phyloP scores from a whole-genome alignment of 2,888 invertebrate genomes.

The Acrocyrtus sp. region DNA sequence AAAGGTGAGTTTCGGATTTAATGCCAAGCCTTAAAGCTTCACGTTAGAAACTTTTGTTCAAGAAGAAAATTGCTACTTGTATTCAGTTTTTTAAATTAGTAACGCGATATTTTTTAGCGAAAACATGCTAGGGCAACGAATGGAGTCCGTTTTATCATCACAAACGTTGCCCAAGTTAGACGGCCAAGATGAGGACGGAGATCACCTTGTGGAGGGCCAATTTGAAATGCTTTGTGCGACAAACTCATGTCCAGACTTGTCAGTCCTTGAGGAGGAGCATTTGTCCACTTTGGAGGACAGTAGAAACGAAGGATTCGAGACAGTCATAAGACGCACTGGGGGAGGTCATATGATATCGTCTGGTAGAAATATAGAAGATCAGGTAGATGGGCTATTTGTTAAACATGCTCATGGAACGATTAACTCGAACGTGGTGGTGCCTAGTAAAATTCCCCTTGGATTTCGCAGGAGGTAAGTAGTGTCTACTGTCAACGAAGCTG shows the following conservation, averaged over 20 bases:
- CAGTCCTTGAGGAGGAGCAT: conserved; percentile 54
- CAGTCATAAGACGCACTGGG: conserved; percentile 17
- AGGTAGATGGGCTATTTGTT: conserved; percentile 55
- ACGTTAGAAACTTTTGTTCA: background rate
- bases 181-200: conserved; percentile 63
- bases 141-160: conserved; percentile 56
- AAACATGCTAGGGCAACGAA: conserved; percentile 60
- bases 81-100: background rate
- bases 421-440: conserved; percentile 28
- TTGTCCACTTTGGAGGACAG: conserved; percentile 31
- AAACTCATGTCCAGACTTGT: conserved; percentile 63
- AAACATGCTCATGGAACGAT: conserved; percentile 29
- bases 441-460: conserved; percentile 59
- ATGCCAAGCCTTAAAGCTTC: too few relatives aligned
- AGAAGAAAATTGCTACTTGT: background rate
- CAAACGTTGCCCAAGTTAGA: conserved; percentile 62
- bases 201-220: conserved; percentile 54
- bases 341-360: background rate
- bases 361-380: conserved; percentile 37
- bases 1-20: background rate
- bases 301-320: conserved; percentile 26
- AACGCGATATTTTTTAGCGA: conserved; percentile 5
- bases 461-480: conserved; percentile 61
- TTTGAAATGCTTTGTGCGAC: conserved; percentile 62
- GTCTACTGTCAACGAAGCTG: too few relatives aligned